Percentiles rank a stretch among this genome's conserved stretches.
Evolutionary conservation across 2,113 vertebrate species (phyloP).

Genomic region (Actinemys pallida): DNA sequence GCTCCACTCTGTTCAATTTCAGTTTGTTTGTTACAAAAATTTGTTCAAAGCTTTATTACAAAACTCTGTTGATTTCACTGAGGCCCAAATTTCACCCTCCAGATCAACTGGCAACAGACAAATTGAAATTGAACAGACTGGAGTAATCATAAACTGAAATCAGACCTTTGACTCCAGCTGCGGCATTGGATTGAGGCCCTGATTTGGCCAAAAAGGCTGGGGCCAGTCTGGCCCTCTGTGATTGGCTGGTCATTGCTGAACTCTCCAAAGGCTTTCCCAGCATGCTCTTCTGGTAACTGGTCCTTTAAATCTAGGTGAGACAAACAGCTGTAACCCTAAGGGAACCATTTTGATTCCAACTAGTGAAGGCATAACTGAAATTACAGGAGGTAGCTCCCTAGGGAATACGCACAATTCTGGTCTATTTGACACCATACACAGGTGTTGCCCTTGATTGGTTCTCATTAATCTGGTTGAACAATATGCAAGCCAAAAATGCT

Average conservation of each 20-base stretch:
- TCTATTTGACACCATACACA: neutral
- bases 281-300: neutral
- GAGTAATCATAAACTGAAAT: neutral
- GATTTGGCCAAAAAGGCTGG: neutral
- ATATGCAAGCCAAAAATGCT: neutral
- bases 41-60: neutral
- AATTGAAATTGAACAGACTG: no score
- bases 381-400: neutral
- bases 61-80: neutral
- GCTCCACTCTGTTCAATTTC: neutral
- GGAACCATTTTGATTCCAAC: neutral
- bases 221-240: neutral
- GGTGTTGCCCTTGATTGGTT: neutral
- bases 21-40: neutral
- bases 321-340: neutral
- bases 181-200: neutral
- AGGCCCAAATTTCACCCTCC: neutral
- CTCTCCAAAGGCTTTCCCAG: neutral
- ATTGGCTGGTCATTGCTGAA: neutral
- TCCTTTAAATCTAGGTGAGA: neutral
- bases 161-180: neutral
- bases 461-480: neutral
- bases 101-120: no score
- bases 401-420: neutral
- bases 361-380: neutral